Conservation (phyloP, 2,797 vertebrate species). For the Enteromius anoplus region DNA sequence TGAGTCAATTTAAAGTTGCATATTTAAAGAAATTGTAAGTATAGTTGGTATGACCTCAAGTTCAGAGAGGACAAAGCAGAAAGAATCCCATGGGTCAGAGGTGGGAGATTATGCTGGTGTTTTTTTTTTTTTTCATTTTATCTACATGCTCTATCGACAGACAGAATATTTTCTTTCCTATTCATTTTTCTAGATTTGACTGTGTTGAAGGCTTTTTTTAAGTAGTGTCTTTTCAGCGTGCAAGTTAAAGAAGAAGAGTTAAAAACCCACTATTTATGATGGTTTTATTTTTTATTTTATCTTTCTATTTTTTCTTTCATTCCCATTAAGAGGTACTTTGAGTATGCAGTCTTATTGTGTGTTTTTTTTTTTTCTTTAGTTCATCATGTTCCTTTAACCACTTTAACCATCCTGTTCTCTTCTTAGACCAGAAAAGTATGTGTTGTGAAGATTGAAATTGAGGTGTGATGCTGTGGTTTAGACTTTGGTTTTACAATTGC, state of each 20-base stretch:
- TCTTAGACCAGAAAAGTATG: constrained; percentile 77
- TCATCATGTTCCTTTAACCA: constrained; percentile 7
- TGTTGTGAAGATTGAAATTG: constrained; percentile 69
- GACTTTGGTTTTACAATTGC: constrained; percentile 73
- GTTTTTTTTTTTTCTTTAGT: constrained; percentile 26
- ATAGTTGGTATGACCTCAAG: constrained; percentile 68
- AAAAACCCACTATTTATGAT: constrained; percentile 52
- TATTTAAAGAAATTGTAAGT: constrained; percentile 68
- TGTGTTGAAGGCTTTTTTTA: constrained; percentile 54
- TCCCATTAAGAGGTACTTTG: constrained; percentile 13
- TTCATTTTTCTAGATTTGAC: constrained; percentile 61
- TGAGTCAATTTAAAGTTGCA: constrained; percentile 67
- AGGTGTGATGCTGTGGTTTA: constrained; percentile 79
- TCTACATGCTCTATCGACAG: constrained; percentile 12
- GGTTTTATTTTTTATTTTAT: constrained; percentile 57
- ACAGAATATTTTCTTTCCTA: constrained; percentile 59
- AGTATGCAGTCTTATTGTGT: not conserved
- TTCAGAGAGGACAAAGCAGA: constrained; percentile 69
- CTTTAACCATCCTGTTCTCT: not conserved
- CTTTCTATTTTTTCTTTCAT: constrained; percentile 51
- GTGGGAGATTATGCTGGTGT: constrained; percentile 18
- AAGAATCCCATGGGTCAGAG: constrained; percentile 53
- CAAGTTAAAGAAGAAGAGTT: not conserved
- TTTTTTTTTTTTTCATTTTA: not conserved
- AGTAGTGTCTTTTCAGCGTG: constrained; percentile 52